Evolutionary conservation across 2,113 vertebrate species (phyloP).

Genomic region (Gasterosteus nipponicus): DNA sequence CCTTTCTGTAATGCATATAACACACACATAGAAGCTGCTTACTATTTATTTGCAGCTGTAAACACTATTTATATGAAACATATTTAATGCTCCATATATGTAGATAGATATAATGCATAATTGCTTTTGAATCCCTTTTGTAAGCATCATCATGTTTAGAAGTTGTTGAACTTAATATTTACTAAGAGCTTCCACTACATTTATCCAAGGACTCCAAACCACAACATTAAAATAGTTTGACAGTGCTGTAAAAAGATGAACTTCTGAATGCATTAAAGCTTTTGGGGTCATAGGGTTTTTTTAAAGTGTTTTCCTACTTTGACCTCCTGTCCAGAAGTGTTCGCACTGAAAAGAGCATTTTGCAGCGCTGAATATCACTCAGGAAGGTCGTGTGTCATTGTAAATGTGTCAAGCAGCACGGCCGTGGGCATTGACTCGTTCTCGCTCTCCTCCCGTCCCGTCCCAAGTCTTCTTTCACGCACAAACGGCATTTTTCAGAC

Average conservation of each 20-base stretch:
- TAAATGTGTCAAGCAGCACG: neutral
- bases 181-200: too few relatives aligned
- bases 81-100: too few relatives aligned
- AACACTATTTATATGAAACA: neutral
- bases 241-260: neutral
- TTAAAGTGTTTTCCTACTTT: neutral
- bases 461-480: neutral
- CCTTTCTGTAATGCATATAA: neutral
- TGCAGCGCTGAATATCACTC: conserved; percentile 20
- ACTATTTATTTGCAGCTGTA: neutral
- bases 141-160: neutral
- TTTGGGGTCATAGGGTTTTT: neutral
- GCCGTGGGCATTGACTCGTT: conserved; percentile 6
- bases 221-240: neutral
- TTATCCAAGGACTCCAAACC: too few relatives aligned
- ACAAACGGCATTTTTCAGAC: conserved; percentile 22
- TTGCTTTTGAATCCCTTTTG: neutral
- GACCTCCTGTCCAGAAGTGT: neutral
- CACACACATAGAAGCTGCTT: neutral
- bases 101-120: neutral
- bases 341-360: conserved; percentile 7
- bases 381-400: neutral
- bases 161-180: neutral
- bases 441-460: neutral
- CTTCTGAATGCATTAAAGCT: neutral